These are phyloP conservation scores for Sorex araneus DNA, from an alignment of 2,113 vertebrate species.

Conservation along the genomic window DNA sequence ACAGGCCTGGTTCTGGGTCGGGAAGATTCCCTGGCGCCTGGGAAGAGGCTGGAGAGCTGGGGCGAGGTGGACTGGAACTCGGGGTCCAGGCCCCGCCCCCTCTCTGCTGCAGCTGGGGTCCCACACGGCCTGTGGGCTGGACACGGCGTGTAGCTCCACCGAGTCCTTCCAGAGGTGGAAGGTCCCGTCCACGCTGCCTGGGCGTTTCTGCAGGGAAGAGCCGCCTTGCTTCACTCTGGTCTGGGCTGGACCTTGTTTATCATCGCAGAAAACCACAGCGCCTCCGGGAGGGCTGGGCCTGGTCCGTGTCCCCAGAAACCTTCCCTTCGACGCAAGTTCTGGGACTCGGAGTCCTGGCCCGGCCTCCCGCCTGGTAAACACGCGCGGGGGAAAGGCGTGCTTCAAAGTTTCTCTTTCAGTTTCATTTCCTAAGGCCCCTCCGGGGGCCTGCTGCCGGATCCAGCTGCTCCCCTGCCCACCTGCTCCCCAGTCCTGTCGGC, in stretches of 20 bases:
- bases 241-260: background rate
- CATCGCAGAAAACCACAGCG: background rate
- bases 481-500: background rate
- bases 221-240: background rate
- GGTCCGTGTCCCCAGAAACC: background rate
- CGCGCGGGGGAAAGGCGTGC: background rate
- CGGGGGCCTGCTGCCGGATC: background rate
- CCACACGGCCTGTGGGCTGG: rapidly evolving
- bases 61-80: background rate
- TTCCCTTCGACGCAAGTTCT: rapidly evolving
- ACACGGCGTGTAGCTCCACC: rapidly evolving
- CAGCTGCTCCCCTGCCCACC: background rate
- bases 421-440: background rate
- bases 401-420: background rate
- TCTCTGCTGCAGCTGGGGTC: too few species aligned
- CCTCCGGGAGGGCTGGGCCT: background rate
- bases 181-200: background rate
- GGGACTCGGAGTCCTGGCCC: background rate
- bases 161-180: background rate
- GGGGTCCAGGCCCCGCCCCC: background rate
- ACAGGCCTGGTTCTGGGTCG: background rate
- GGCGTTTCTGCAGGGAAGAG: background rate
- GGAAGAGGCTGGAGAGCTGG: too few species aligned
- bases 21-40: too few species aligned
- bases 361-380: background rate